Evolutionary conservation across 2,888 invertebrate genomes (phyloP), one percentile per base, ranked within the genome.

Genomic region (Epistrophella euchroma): DNA sequence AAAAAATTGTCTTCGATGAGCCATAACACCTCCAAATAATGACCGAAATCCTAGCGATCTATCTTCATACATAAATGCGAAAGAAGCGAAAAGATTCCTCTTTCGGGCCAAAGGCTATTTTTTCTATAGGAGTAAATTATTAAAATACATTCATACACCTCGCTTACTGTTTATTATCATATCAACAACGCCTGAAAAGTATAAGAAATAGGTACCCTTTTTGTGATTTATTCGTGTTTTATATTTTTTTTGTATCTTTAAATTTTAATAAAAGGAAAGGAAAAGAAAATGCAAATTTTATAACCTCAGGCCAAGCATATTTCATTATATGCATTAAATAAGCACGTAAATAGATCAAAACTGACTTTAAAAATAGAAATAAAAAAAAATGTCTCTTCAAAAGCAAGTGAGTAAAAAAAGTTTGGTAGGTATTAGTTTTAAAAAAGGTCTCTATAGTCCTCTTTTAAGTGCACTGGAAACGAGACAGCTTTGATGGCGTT

Each of bases 111-210:
- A 7, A n/a, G n/a, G 43, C 40, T 22, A 22, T 60, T 60, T 37
- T 19, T 15, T 40, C 2, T 37, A 2, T 1, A 6, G 10, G 7
- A 7, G 7, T 25, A n/a, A 60, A 25, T 15, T 22, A 40, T 62
- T 62, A 25, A 43, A n/a, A 62, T 43, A 40, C 25, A 62, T 62
- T 62, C 40, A 60, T 60, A 15, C 15, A 37, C 40, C 40, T 40
- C 13, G 60, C 15, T 15, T 17, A 4, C n/a, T n/a, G 55, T 28
- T 56, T 28, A 56, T 56, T 17, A 45, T 17, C 45, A 45, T 15
- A 40, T 45, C 7, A 43, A n/a, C 7, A 43, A n/a, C 32, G 10
- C 60, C 40, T 40, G 25, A 9, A 19, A 60, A 62, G n/a, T 4
- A n/a, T n/a, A 15, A 35, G 35, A 7, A 7, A 32, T 2, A 25